Conservation (phyloP, 1,140 invertebrate genomes). For the Pachypeltis micranthus region DNA sequence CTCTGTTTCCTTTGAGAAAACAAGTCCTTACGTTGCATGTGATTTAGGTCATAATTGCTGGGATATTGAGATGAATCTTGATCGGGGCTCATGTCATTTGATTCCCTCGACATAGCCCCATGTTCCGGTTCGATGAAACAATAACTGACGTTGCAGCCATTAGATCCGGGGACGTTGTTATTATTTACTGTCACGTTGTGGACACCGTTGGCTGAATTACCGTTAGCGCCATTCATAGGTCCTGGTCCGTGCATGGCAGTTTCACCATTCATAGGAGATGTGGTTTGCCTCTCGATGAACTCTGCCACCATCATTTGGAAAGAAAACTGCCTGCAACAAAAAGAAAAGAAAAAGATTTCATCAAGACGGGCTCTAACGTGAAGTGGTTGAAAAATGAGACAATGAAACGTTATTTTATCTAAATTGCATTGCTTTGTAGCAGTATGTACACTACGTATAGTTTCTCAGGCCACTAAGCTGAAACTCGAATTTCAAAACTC, state of each 20-base stretch:
- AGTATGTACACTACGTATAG: not conserved
- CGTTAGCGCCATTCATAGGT: constrained; percentile 22
- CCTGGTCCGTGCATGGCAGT: constrained; percentile 34
- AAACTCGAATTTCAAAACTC: not conserved
- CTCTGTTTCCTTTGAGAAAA: constrained; percentile 83
- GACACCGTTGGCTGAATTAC: not conserved
- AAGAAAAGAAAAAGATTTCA: not conserved
- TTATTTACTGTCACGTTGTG: constrained; percentile 2
- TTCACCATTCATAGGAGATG: constrained; percentile 53
- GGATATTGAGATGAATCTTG: constrained; percentile 31
- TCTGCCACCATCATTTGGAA: constrained; percentile 64
- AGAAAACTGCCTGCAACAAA: not conserved
- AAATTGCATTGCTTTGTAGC: not conserved
- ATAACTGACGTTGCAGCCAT: constrained; percentile 27
- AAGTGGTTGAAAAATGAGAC: not conserved
- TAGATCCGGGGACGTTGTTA: constrained; percentile 13
- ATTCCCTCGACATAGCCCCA: constrained; percentile 24
- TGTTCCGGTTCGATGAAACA: constrained; percentile 25
- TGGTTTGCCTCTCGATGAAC: constrained; percentile 59
- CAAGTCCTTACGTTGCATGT: constrained; percentile 53
- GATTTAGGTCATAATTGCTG: constrained; percentile 40
- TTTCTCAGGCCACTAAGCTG: not conserved
- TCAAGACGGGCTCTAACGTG: not conserved
- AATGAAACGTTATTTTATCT: not conserved
- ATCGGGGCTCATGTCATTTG: constrained; percentile 29